phyloP scores from a whole-genome alignment of 2,113 vertebrate species.

The Cichladusa arquata region DNA sequence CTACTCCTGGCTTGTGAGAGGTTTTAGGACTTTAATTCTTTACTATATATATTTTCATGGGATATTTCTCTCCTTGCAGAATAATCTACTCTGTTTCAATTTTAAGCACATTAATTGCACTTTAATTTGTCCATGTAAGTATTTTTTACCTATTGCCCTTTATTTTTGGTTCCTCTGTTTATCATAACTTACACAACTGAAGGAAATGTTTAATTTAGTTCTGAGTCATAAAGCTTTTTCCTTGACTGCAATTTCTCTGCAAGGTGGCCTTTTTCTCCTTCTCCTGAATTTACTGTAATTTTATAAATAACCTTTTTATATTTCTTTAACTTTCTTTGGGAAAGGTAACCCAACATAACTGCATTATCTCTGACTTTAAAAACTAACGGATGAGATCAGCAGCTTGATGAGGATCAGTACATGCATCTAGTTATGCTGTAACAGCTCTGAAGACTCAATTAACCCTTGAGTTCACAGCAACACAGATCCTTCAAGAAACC shows the following conservation, averaged over 20 bases:
- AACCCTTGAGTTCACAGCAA: not conserved
- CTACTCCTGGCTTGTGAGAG: not conserved
- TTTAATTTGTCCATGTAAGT: not conserved
- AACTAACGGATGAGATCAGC: not conserved
- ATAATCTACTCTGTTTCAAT: not conserved
- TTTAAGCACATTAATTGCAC: not conserved
- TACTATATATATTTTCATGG: not conserved
- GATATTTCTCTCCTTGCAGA: not conserved
- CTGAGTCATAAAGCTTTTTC: not conserved
- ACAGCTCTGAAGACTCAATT: not conserved
- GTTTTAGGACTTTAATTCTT: not conserved
- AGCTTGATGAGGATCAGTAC: not conserved
- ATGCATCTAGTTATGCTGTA: not conserved
- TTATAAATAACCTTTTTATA: not conserved
- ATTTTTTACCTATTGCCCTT: not conserved
- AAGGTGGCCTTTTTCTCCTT: not conserved
- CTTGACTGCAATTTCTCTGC: not conserved
- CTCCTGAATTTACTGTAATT: not conserved
- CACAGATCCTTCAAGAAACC: not conserved
- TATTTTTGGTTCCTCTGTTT: not conserved
- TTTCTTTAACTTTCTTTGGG: not conserved
- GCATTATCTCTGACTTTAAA: not conserved
- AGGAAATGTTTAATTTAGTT: not conserved
- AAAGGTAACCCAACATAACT: not conserved
- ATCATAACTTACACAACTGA: not conserved